Base-by-base conservation (phyloP, 2,888 invertebrate genomes). In the Nomada fabriciana region DNA sequence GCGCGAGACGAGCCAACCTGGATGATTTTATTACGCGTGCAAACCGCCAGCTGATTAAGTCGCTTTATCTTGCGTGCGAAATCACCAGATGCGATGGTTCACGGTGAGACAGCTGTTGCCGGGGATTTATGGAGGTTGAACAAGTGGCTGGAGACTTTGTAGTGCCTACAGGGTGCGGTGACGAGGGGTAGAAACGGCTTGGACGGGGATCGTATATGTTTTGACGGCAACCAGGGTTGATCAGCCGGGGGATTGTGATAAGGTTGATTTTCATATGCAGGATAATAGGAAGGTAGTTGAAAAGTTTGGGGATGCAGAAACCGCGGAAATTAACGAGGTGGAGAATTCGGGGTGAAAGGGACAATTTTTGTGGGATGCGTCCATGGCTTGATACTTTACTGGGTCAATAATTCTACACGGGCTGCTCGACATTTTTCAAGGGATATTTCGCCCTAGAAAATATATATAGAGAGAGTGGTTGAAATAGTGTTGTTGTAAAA, bases 31-130 rank as follows among this genome's bases (percentile, higher is more conserved):
- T 67, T 67, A 36, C 36, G 4, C 10, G 0, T 9, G 20, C 23
- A 18, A 18, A 57, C 42, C 42, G 25, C n/a, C 55, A 2, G 5
- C 2, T 57, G 68, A 69, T 69, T 69, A 69, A 57, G 25, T 25
- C 43, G 55, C 55, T 57, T 69, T 69, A 69, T 57, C 55, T 42
- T 43, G 15, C 42, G 68, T 23, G 57, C 18, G 55, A n/a, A 57
- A 13, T 57, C 18, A 42, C 23, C 10, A 20, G 23, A 5, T 18
- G 23, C 23, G 25, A 18, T 15, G 43, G 7, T 18, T 36, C 47
- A 5, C 63, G 47, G 18, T 10, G 43, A 5, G 25, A 25, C 57
- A 68, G 55, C 68, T 68, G 68, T 68, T 68, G 42, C 42, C 10
- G 23, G 18, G 55, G 55, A 68, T 68, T 68, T 68, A 43, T 18